phyloP scores from a whole-genome alignment of 2,797 vertebrate species.

The Pseudochirops cupreus region DNA sequence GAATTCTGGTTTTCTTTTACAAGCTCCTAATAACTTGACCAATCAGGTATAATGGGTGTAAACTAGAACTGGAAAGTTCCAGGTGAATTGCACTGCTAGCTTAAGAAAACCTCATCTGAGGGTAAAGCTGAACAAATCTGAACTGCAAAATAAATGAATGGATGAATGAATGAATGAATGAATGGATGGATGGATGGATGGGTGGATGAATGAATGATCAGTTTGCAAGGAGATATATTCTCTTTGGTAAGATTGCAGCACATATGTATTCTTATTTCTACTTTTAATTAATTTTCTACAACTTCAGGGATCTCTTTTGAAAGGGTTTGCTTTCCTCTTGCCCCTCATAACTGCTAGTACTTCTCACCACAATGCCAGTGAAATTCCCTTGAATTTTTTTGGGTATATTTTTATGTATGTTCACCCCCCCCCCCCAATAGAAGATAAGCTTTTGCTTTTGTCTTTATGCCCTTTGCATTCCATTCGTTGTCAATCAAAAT shows the following conservation, averaged over 20 bases:
- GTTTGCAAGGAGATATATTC: not conserved
- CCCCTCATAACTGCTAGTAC: not conserved
- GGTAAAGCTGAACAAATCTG: not conserved
- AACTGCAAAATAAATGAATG: not conserved
- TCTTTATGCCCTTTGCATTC: not conserved
- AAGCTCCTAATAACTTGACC: not conserved
- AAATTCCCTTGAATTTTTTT: not conserved
- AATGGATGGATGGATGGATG: no score
- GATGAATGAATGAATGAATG: no score
- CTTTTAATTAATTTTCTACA: not conserved
- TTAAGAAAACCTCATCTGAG: not conserved
- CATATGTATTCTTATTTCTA: not conserved
- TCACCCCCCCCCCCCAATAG: rapidly evolving
- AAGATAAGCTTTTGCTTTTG: not conserved
- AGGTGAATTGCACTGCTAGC: not conserved
- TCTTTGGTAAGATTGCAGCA: not conserved
- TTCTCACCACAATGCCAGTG: not conserved
- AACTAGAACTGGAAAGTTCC: not conserved
- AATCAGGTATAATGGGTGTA: not conserved
- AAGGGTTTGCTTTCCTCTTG: not conserved
- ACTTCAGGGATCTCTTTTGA: not conserved
- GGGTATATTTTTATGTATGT: not conserved
- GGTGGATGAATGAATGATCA: not conserved
- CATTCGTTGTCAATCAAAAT: not conserved
- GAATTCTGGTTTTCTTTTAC: not conserved